These are phyloP conservation scores for Etheostoma nigrum DNA, from an alignment of 2,797 vertebrate genomes.

Conservation along the genomic window DNA sequence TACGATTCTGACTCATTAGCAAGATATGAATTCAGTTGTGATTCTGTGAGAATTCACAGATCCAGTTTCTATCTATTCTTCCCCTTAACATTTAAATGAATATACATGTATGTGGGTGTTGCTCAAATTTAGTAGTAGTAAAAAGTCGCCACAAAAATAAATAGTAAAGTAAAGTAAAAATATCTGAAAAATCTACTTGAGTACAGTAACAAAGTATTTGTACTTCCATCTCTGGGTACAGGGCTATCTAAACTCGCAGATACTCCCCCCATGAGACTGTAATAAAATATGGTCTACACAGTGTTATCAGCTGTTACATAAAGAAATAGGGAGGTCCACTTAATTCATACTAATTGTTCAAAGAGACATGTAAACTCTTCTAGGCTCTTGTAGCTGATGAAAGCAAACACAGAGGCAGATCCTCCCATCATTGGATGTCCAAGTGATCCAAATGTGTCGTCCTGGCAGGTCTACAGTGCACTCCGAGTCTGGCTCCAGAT, in stretches of 20 bases:
- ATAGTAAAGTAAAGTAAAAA: too few species aligned
- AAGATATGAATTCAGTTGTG: too few species aligned
- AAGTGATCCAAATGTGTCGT: slow-evolving; percentile 63
- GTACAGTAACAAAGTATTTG: too few species aligned
- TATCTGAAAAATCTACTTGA: too few species aligned
- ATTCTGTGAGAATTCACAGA: too few species aligned
- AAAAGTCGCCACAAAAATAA: too few species aligned
- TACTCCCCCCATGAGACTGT: slow-evolving; percentile 29
- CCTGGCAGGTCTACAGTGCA: slow-evolving; percentile 76
- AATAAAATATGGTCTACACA: slow-evolving; percentile 60
- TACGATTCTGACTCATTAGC: too few species aligned
- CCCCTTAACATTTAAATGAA: too few species aligned
- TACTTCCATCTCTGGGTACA: not conserved
- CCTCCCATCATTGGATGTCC: slow-evolving; percentile 51
- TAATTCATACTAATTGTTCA: slow-evolving; percentile 79
- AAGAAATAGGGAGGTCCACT: slow-evolving; percentile 67
- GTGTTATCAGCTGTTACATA: slow-evolving; percentile 59
- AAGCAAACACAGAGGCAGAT: slow-evolving; percentile 62
- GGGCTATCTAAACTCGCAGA: slow-evolving; percentile 4
- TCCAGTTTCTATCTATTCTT: too few species aligned
- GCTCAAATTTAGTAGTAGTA: too few species aligned
- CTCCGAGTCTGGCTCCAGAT: slow-evolving; percentile 80
- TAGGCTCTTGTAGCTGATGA: slow-evolving; percentile 55
- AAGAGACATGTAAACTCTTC: slow-evolving; percentile 70
- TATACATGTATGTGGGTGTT: too few species aligned